Conservation (phyloP, 2,113 vertebrate species). For the Bos indicus region DNA sequence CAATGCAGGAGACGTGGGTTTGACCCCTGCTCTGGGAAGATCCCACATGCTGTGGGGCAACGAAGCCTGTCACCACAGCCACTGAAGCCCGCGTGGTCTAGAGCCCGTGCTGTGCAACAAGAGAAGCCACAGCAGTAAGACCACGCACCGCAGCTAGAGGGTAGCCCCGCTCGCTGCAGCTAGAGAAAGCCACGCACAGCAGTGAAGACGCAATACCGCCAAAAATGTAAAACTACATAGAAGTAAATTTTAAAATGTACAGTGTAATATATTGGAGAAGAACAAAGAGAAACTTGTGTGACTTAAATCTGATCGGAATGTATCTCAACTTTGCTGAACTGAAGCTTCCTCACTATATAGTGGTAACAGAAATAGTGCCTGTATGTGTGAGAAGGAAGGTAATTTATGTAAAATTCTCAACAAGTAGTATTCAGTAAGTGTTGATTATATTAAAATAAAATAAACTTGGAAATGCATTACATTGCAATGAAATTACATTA, state of each 20-base stretch:
- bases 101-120: not conserved
- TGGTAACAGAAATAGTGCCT: not conserved
- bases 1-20: not conserved
- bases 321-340: not conserved
- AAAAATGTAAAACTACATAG: fast-evolving
- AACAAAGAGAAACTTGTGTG: not conserved
- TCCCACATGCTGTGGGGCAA: not conserved
- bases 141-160: fast-evolving
- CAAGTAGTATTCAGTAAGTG: not conserved
- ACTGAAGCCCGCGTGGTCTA: fast-evolving
- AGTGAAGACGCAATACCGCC: fast-evolving
- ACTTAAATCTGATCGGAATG: not conserved
- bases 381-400: not conserved
- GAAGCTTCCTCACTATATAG: not conserved
- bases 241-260: not conserved
- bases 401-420: not conserved
- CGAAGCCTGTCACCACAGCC: not conserved
- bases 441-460: not conserved
- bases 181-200: not conserved
- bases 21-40: not conserved
- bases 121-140: not conserved
- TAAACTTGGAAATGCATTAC: not conserved
- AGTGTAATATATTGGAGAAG: not conserved
- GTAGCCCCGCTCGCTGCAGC: fast-evolving
- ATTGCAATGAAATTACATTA: not conserved